These are phyloP conservation scores for Meiosimyza platycephala DNA, from an alignment of 2,888 invertebrate genomes.

Conservation along the genomic window DNA sequence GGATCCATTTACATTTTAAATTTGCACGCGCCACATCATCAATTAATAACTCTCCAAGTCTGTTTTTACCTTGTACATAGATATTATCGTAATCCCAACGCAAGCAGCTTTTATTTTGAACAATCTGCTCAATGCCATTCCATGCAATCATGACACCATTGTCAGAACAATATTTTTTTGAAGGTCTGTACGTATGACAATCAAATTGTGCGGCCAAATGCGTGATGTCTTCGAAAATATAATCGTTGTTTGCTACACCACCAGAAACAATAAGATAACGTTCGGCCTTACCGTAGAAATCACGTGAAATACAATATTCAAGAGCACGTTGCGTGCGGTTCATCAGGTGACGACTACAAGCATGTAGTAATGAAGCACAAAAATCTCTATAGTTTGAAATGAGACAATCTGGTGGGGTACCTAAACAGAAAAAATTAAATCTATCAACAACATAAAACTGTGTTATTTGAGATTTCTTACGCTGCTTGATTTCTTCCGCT, in stretches of 20 bases:
- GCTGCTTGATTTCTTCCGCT: slow-evolving; percentile 71
- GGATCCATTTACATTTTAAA: slow-evolving; percentile 65
- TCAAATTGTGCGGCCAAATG: slow-evolving; percentile 75
- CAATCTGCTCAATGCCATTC: slow-evolving; percentile 88
- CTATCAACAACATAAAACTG: background rate
- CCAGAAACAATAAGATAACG: slow-evolving; percentile 85
- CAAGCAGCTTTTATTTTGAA: slow-evolving; percentile 40
- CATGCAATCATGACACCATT: slow-evolving; percentile 99
- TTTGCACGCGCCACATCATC: slow-evolving; percentile 52
- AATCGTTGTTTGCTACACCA: slow-evolving; percentile 94
- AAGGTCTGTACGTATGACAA: slow-evolving; percentile 80
- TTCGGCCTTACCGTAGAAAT: slow-evolving; percentile 71
- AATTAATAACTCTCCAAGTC: slow-evolving; percentile 52
- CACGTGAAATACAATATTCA: slow-evolving; percentile 74
- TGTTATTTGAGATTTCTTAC: slow-evolving; percentile 35
- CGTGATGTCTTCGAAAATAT: slow-evolving; percentile 77
- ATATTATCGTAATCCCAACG: slow-evolving; percentile 69
- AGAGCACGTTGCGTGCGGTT: slow-evolving; percentile 87
- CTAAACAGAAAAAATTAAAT: slow-evolving; percentile 51
- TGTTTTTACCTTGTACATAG: slow-evolving; percentile 62
- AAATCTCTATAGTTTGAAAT: slow-evolving; percentile 83
- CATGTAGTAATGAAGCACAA: slow-evolving; percentile 86
- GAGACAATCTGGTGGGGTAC: slow-evolving; percentile 74
- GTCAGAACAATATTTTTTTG: slow-evolving; percentile 90
- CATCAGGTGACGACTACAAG: slow-evolving; percentile 81